Evolutionary conservation across 2,113 vertebrate species (phyloP).

Genomic region (Amphiprion percula): DNA sequence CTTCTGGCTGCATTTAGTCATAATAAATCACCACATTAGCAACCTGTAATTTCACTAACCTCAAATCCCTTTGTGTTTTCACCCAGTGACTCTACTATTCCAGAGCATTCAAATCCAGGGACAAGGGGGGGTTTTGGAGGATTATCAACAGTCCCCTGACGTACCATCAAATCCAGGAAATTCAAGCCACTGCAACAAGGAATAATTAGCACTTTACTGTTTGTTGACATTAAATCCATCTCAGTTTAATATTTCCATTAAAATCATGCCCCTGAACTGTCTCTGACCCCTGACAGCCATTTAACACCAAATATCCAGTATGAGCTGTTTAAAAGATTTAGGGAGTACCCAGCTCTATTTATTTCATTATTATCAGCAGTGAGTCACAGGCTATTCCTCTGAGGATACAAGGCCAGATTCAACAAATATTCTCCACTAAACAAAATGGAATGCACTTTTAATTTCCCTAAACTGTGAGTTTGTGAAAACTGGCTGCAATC

Average conservation of each 20-base stretch:
- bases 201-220: neutral
- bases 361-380: slow-evolving; percentile 37
- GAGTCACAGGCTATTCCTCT: slow-evolving; percentile 50
- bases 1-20: neutral
- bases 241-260: neutral
- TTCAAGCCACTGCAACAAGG: slow-evolving; percentile 91
- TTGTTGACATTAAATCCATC: slow-evolving; percentile 14
- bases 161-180: slow-evolving; percentile 98
- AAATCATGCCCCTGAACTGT: neutral
- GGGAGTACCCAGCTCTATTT: slow-evolving; percentile 1
- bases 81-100: slow-evolving; percentile 95
- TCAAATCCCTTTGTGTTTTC: slow-evolving; percentile 93
- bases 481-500: slow-evolving; percentile 9
- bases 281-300: neutral
- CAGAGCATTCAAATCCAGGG: slow-evolving; percentile 97
- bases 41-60: slow-evolving; percentile 82
- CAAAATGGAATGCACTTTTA: slow-evolving; percentile 20
- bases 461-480: slow-evolving; percentile 28
- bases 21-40: neutral
- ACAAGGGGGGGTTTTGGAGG: slow-evolving; percentile 96
- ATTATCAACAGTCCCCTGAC: slow-evolving; percentile 97
- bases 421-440: slow-evolving; percentile 24
- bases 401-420: slow-evolving; percentile 44
- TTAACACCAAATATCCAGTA: slow-evolving; percentile 21
- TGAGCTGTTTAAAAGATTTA: slow-evolving; percentile 17